Evolutionary conservation across 1,140 invertebrate genomes (phyloP).

Genomic region (Euwallacea fornicatus): DNA sequence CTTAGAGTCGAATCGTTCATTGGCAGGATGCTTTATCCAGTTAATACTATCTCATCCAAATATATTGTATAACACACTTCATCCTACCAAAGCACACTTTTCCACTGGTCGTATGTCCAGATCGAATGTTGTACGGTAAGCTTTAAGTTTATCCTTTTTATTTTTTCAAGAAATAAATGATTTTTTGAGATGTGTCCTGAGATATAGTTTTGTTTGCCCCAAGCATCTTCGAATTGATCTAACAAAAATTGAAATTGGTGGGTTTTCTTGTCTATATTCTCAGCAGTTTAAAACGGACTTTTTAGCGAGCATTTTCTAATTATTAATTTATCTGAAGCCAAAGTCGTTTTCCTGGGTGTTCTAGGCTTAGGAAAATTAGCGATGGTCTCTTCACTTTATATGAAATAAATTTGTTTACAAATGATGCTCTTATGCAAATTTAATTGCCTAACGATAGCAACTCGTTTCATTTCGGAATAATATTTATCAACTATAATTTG

Average conservation of each 20-base stretch:
- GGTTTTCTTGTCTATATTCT: not conserved
- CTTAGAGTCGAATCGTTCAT: too few relatives aligned
- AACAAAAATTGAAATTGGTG: not conserved
- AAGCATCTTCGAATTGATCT: not conserved
- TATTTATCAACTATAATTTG: not conserved
- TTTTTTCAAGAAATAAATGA: slow-evolving; percentile 1
- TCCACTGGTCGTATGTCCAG: slow-evolving; percentile 1
- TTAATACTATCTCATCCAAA: too few relatives aligned
- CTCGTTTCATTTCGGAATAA: not conserved
- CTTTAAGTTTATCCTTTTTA: not conserved
- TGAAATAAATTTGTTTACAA: not conserved
- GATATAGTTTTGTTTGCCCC: not conserved
- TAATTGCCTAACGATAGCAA: not conserved
- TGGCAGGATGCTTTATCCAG: too few relatives aligned
- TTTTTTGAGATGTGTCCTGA: not conserved
- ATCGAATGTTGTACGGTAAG: not conserved
- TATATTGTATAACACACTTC: too few relatives aligned
- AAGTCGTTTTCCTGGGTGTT: not conserved
- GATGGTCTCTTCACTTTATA: not conserved
- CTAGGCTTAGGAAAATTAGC: not conserved
- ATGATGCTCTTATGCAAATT: not conserved
- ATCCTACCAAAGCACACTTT: not conserved
- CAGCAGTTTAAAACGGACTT: not conserved
- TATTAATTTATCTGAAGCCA: not conserved
- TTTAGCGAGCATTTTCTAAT: not conserved